Evolutionary conservation across 2,113 vertebrate species (phyloP).

Genomic region (Ceyx melanurus): DNA sequence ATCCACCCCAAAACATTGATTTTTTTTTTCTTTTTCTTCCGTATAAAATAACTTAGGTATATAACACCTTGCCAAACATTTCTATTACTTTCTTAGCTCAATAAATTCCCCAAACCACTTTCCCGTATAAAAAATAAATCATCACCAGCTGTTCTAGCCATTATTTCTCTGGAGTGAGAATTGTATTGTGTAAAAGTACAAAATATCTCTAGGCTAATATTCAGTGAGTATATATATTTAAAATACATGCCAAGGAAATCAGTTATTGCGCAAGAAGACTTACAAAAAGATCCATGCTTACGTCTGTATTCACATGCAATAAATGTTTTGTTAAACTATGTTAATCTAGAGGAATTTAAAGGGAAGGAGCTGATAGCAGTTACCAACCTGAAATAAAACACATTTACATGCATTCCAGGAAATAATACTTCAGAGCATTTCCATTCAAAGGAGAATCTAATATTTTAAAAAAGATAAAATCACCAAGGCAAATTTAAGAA

Average conservation of each 20-base stretch:
- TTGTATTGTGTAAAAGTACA: background rate
- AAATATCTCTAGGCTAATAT: background rate
- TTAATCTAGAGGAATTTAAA: background rate
- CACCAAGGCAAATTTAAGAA: background rate
- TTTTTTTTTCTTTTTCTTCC: background rate
- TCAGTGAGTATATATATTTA: background rate
- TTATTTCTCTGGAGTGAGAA: background rate
- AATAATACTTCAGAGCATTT: background rate
- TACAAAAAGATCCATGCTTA: background rate
- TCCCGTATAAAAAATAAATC: conserved; percentile 7
- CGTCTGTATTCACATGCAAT: background rate
- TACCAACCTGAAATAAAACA: background rate
- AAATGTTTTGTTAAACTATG: background rate
- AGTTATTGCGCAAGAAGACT: background rate
- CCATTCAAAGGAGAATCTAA: background rate
- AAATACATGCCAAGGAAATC: background rate
- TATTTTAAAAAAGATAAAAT: conserved; percentile 10
- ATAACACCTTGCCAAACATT: background rate
- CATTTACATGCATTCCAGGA: background rate
- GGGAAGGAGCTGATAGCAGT: background rate
- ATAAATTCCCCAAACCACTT: background rate
- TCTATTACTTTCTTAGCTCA: background rate
- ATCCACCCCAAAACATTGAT: background rate
- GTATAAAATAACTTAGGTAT: background rate
- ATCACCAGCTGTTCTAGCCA: background rate